Evolutionary conservation across 2,113 vertebrate species (phyloP).

Genomic region (Thymallus thymallus): DNA sequence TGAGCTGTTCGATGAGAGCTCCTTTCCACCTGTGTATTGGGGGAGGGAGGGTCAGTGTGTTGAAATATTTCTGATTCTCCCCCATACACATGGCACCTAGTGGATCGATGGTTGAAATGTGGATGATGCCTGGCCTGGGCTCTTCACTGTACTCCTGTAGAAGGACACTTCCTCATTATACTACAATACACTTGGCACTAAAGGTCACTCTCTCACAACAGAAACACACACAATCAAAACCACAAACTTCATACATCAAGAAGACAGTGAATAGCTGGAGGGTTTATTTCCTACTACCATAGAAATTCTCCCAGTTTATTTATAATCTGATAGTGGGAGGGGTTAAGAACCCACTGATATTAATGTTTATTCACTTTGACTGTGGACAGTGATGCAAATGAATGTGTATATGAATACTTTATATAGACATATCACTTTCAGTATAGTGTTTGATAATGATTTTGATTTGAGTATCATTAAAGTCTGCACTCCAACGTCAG

Average conservation of each 20-base stretch:
- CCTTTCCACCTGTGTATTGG: conserved; percentile 51
- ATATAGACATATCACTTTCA: no score
- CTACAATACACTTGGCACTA: conserved; percentile 99
- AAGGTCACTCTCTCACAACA: conserved; percentile 99
- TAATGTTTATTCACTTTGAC: conserved; percentile 27
- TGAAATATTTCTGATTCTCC: conserved; percentile 70
- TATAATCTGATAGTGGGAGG: conserved; percentile 76
- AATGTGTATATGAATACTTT: no score
- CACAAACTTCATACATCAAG: conserved; percentile 99
- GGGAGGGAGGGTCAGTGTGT: conserved; percentile 10
- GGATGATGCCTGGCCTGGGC: conserved; percentile 71
- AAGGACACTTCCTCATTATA: conserved; percentile 99
- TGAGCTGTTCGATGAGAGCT: conserved; percentile 46
- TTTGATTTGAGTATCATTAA: conserved; percentile 1
- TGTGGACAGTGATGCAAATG: not conserved
- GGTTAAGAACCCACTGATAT: conserved; percentile 48
- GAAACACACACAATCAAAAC: conserved; percentile 99
- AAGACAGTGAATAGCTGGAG: conserved; percentile 94
- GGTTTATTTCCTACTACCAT: conserved; percentile 92
- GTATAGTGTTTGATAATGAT: not conserved
- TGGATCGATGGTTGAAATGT: conserved; percentile 70
- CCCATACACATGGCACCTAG: conserved; percentile 46
- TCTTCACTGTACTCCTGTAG: conserved; percentile 89
- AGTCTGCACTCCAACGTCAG: conserved; percentile 17
- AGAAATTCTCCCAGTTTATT: conserved; percentile 83